Evolutionary conservation across 2,888 invertebrate species (phyloP), one percentile per base, ranked within the genome.

Genomic region (Tetheella fluctuosa): DNA sequence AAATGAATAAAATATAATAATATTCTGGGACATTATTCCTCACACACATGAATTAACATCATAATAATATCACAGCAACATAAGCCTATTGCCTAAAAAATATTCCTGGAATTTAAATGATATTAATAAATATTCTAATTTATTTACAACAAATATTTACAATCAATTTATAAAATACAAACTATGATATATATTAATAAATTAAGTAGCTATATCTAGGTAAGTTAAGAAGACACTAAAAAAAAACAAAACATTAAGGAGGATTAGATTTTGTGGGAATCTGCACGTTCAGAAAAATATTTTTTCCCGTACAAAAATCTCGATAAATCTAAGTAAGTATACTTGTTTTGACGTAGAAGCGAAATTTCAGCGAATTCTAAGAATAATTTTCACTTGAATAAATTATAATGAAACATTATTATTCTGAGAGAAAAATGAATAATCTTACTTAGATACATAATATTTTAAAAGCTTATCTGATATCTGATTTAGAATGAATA

Each of bases 241-340:
- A 68, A 70, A 66, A 69, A 65, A 67, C 64, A 70, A 70, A 65
- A 65, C 2, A 25, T 4, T 68, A 68, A 65, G 67, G 69, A 54
- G 23, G 64, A 68, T 71, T 69, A 71, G 60, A 57, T 53, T 65
- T 68, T 64, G 59, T 25, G 57, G 58, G 67, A 64, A 63, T 63
- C 62, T 60, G 63, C 64, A 60, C 57, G 63, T 59, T 60, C 59
- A 60, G 63, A 52, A 64, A 69, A 64, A 64, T 70, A 68, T 68
- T 68, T 63, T 25, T 54, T 28, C 30, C 30, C 10, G 55, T 55
- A 34, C 34, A 12, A 54, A 54, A 54, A 54, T 54, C 55, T 48
- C 20, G 3, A 6, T 42, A 42, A 42, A 12, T 17, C 7, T 17
- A 10, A n/a, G n/a, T n/a, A n/a, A n/a, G n/a, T n/a, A n/a, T n/a